Evolutionary conservation across 2,797 vertebrate species (phyloP), one percentile per base, ranked within the genome.

Genomic region (Parambassis ranga): DNA sequence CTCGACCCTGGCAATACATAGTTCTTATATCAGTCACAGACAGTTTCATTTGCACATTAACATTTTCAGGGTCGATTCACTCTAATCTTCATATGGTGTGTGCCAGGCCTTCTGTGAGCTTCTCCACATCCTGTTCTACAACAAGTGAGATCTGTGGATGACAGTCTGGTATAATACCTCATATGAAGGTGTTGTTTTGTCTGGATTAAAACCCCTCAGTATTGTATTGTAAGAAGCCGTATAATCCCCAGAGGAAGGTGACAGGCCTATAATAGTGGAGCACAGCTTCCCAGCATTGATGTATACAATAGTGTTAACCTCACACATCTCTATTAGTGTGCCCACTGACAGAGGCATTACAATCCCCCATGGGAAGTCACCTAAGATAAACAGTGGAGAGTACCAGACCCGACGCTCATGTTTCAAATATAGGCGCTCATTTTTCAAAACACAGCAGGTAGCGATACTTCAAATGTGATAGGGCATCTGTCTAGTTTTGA

Each of bases 321-420:
- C 85, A 90, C 80, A 84, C 75, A 82, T 89, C 90, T 90, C 83
- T 87, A 90, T 90, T 90, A 88, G 81, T 65, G 79, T 63, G 81
- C 82, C 85, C 82, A 81, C 68, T 88, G 87, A 89, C 83, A 85
- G 74, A 52, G 52, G 71, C 76, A 75, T 85, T 81, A 79, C 66
- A 75, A 74, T 81, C 71, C 76, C 79, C 75, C 75, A 51, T 65
- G 69, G 71, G 71, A 85, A 85, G 84, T 87, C 77, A 88, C 79
- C 85, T 82, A 84, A 88, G 82, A 87, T 74, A 87, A 88, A 89
- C 77, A 81, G 72, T 28, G 46, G 48, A 42, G 68, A 64, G 75
- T 78, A 79, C 75, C 66, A 68, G 67, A 86, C 44, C 74, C 22
- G 79, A 83, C 57, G 62, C 67, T 50, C 84, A 73, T 88, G 81